Conservation (phyloP, 2,797 vertebrate species). For the Lagocephalus sceleratus region DNA sequence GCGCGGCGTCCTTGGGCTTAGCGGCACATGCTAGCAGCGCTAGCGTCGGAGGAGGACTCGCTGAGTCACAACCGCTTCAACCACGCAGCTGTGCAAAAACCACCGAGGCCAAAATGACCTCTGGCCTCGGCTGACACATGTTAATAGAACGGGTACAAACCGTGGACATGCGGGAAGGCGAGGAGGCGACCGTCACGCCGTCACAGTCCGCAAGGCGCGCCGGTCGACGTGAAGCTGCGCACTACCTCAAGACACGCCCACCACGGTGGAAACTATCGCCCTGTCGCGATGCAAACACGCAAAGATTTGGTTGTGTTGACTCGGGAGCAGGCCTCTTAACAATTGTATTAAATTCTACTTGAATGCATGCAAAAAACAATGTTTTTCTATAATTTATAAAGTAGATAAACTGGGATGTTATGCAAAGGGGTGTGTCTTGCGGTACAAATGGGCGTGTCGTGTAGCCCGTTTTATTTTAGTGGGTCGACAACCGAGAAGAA, state of each 20-base stretch:
- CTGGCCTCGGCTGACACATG: rapidly evolving
- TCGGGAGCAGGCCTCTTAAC: neutral
- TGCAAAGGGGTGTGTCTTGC: neutral
- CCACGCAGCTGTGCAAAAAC: neutral
- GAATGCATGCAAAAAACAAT: no score
- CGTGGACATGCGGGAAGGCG: slow-evolving; percentile 22
- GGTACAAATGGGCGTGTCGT: neutral
- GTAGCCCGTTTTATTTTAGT: neutral
- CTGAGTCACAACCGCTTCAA: neutral
- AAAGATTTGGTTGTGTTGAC: neutral
- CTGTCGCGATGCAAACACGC: no score
- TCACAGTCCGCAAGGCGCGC: slow-evolving; percentile 14
- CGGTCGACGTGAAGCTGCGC: neutral
- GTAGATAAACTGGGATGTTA: neutral
- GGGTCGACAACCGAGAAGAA: neutral
- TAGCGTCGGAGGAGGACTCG: slow-evolving; percentile 7
- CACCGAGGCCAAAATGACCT: no score
- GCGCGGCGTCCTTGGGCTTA: slow-evolving; percentile 12
- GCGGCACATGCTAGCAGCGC: slow-evolving; percentile 20
- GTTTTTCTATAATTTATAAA: no score
- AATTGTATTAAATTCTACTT: no score
- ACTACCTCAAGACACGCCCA: neutral
- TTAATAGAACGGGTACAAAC: slow-evolving; percentile 14
- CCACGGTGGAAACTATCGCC: neutral
- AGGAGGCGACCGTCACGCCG: slow-evolving; percentile 38